Percentiles rank a stretch among this genome's conserved stretches.
Evolutionary conservation across 2,888 invertebrate genomes (phyloP).

Genomic region (Dryadula phaetusa): DNA sequence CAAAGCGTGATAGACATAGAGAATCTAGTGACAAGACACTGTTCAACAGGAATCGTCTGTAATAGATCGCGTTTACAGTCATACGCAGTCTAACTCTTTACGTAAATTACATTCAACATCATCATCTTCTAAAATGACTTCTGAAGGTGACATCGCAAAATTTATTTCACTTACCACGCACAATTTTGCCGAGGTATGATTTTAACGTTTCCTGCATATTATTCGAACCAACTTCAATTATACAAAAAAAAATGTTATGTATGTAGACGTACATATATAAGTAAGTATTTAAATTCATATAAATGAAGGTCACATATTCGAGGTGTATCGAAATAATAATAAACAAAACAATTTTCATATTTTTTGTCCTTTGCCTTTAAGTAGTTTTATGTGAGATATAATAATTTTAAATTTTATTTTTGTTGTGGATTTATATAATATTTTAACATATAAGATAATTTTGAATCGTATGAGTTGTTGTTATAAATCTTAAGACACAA

Average conservation of each 20-base stretch:
- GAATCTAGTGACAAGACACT: too few relatives aligned
- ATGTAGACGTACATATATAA: background rate
- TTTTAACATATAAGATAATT: background rate
- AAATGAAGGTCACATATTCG: constrained; percentile 9
- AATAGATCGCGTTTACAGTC: too few relatives aligned
- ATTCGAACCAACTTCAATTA: background rate
- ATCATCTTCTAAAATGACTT: background rate
- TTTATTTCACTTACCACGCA: too few relatives aligned
- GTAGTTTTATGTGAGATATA: background rate
- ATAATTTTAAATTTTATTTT: background rate
- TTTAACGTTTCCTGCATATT: background rate
- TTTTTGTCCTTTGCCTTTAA: background rate
- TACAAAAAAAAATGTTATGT: constrained; percentile 9
- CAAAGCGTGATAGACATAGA: too few relatives aligned
- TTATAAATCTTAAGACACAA: background rate
- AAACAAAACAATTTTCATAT: constrained; percentile 14
- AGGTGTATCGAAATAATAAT: constrained; percentile 3
- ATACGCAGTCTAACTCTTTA: too few relatives aligned
- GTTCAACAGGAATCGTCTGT: too few relatives aligned
- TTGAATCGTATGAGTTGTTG: background rate
- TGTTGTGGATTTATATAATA: background rate
- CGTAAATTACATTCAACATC: too few relatives aligned
- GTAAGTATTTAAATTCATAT: constrained; percentile 3
- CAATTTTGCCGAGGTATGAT: background rate
- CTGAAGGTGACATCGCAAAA: background rate